phyloP scores from a whole-genome alignment of 2,888 invertebrate species.

The Sialis lutaria region DNA sequence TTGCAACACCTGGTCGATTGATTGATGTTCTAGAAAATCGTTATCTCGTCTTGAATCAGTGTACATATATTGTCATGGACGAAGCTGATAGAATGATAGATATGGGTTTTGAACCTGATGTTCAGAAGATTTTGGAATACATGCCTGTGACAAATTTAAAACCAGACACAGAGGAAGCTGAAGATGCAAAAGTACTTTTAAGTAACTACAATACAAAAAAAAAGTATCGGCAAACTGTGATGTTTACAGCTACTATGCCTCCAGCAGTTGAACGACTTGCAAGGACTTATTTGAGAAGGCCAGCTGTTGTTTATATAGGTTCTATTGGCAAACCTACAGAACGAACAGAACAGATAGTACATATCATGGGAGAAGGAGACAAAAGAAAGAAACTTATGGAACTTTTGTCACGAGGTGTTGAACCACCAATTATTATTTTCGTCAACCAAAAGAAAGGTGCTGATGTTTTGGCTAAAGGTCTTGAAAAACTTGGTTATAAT shows the following conservation, averaged over 20 bases:
- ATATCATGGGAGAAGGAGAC: constrained; percentile 87
- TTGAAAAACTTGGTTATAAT: constrained; percentile 93
- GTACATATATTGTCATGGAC: constrained; percentile 92
- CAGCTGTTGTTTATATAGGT: constrained; percentile 95
- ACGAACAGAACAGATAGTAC: constrained; percentile 92
- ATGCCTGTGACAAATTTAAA: constrained; percentile 98
- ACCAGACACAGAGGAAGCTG: constrained; percentile 96
- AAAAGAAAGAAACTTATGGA: constrained; percentile 94
- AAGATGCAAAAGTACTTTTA: constrained; percentile 78
- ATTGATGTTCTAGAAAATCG: constrained; percentile 97
- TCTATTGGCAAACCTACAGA: constrained; percentile 95
- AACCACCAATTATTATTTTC: constrained; percentile 97
- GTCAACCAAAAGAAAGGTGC: constrained; percentile 99
- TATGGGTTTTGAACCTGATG: constrained; percentile 98
- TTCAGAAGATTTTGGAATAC: constrained; percentile 92
- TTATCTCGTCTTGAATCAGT: constrained; percentile 90
- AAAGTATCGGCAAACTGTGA: constrained; percentile 97
- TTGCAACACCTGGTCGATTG: constrained; percentile 97
- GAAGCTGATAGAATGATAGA: constrained; percentile 99
- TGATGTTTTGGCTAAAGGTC: constrained; percentile 88
- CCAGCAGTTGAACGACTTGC: constrained; percentile 94
- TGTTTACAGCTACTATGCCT: constrained; percentile 99
- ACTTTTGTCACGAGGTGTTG: constrained; percentile 75
- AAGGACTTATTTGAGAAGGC: constrained; percentile 81
- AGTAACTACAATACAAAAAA: constrained; percentile 91